Percentiles rank a stretch among this genome's conserved stretches.
These are phyloP conservation scores for Carcina quercana DNA, from an alignment of 2,888 invertebrate genomes.

Conservation along the genomic window DNA sequence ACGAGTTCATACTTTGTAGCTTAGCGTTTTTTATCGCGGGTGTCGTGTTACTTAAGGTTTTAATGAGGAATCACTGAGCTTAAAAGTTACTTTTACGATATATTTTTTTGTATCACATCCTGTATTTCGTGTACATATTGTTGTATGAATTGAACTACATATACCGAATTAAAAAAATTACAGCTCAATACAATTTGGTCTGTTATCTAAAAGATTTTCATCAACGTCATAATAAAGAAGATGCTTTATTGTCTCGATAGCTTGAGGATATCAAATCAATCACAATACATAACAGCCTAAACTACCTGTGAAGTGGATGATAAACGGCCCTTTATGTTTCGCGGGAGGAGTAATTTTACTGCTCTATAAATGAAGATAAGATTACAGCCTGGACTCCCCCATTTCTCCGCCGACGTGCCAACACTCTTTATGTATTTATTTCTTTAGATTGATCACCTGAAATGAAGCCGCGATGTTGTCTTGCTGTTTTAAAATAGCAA, in stretches of 20 bases:
- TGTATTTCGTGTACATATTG: no score
- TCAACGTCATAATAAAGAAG: no score
- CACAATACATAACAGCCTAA: conserved; percentile 52
- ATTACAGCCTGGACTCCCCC: conserved; percentile 43
- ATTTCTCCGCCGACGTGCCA: conserved; percentile 45
- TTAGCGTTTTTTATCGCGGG: conserved; percentile 18
- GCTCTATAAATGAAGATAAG: conserved; percentile 67
- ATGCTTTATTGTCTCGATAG: no score
- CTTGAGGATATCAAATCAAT: conserved; percentile 49
- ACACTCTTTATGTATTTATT: conserved; percentile 44
- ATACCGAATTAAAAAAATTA: background rate
- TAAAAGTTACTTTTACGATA: no score
- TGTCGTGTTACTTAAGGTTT: conserved; percentile 5
- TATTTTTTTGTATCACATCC: no score
- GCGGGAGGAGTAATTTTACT: conserved; percentile 57
- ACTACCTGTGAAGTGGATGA: conserved; percentile 53
- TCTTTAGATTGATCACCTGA: conserved; percentile 36
- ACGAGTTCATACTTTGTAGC: conserved; percentile 17
- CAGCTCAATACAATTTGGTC: no score
- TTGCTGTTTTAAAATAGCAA: background rate
- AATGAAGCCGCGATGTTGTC: conserved; percentile 16
- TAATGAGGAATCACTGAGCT: conserved; percentile 1
- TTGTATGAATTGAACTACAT: background rate
- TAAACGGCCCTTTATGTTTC: conserved; percentile 58
- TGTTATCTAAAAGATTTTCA: no score